Percentiles rank a stretch among this genome's conserved stretches.
These are phyloP conservation scores for Diaperis boleti DNA, from an alignment of 2,888 invertebrate genomes.

Conservation along the genomic window DNA sequence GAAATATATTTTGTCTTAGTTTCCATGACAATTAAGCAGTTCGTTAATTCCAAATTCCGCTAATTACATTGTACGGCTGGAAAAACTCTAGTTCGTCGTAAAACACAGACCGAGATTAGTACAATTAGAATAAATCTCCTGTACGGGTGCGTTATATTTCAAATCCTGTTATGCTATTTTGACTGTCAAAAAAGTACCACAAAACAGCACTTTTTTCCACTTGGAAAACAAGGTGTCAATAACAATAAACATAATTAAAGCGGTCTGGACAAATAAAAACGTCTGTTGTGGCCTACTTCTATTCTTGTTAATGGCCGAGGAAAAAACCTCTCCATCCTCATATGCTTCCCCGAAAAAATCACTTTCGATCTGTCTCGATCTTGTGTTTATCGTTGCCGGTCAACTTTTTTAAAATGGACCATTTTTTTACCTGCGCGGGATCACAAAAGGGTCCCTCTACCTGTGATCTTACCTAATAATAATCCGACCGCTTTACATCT, in stretches of 20 bases:
- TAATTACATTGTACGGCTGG: constrained; percentile 5
- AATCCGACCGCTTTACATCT: constrained; percentile 2
- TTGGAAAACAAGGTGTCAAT: not conserved
- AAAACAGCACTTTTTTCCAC: not conserved
- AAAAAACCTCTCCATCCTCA: not conserved
- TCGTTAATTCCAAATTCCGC: constrained; percentile 22
- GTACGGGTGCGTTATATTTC: too few relatives aligned
- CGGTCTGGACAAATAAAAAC: not conserved
- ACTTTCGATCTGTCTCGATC: constrained; percentile 24
- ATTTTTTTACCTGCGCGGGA: constrained; percentile 38
- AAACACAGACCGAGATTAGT: not conserved
- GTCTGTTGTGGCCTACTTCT: not conserved
- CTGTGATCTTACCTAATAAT: constrained; percentile 41
- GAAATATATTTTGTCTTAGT: not conserved
- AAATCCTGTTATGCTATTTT: too few relatives aligned
- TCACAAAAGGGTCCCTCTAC: constrained; percentile 39
- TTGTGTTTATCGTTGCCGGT: constrained; percentile 15
- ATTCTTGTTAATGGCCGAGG: not conserved
- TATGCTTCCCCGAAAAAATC: constrained; percentile 15
- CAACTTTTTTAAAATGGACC: constrained; percentile 37
- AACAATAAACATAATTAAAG: not conserved
- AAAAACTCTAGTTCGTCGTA: not conserved
- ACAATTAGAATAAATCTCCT: too few relatives aligned
- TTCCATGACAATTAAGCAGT: constrained; percentile 10
- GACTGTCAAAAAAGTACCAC: too few relatives aligned